Evolutionary conservation across 2,888 invertebrate genomes (phyloP), one percentile per base, ranked within the genome.

Genomic region (Altica lythri): DNA sequence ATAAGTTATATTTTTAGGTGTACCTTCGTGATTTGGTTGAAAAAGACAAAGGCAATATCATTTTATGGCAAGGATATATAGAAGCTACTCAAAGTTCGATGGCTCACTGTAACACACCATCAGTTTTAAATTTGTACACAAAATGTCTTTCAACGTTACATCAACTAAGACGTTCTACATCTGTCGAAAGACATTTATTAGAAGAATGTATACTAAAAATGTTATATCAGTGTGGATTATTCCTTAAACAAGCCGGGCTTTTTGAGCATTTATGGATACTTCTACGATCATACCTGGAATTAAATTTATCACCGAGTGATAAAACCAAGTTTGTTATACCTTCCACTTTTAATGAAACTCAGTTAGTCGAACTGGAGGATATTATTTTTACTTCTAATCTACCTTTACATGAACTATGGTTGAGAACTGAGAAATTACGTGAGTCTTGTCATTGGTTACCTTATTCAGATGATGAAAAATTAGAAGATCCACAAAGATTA

Each of bases 211-310:
- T 77, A 57, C 63, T 77, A 40, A 68, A 71, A 27, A 76, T 82
- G 72, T 65, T 82, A 42, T 79, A 80, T 59, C 81, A 78, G 70
- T 82, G 79, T 68, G 82, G 76, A 59, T 67, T 83, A 2, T 87
- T 86, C 68, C 70, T 88, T 13, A 81, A 85, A 45, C 89, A 90
- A 68, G 83, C 86, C 4, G 89, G 89, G 1, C 79, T 88, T 53
- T 86, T 85, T 80, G 90, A 90, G 76, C 84, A 84, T 67, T 82
- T 91, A 67, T 87, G 88, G 82, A 84, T 86, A 58, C 77, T 89
- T 27, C 73, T 90, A 38, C 83, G 86, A 69, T 76, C 89, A 69
- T 85, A 85, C 66, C 76, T 86, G 19, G 84, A 84, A 61, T 76
- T 90, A 61, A 88, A 86, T 78, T 79, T 87, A 57, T 78, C 80